Conservation (phyloP, 2,888 invertebrate genomes). For the Drosophila picticornis region DNA sequence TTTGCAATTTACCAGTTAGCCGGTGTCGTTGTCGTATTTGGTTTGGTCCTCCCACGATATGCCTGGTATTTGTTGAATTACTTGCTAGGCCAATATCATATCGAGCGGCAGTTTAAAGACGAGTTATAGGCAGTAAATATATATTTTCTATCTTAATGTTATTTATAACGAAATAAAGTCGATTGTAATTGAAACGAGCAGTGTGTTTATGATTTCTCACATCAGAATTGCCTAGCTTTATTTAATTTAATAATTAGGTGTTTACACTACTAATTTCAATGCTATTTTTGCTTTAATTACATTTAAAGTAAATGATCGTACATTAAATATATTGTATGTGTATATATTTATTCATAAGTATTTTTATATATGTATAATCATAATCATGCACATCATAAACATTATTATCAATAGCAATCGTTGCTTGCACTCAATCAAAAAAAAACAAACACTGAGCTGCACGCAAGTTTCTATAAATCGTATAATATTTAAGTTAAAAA, state of each 20-base stretch:
- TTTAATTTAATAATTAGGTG: slow-evolving; percentile 71
- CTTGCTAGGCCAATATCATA: slow-evolving; percentile 46
- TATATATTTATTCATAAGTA: slow-evolving; percentile 44
- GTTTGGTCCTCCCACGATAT: slow-evolving; percentile 56
- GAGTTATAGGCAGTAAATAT: slow-evolving; percentile 45
- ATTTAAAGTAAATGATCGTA: slow-evolving; percentile 72
- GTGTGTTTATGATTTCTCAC: slow-evolving; percentile 52
- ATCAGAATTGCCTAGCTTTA: slow-evolving; percentile 74
- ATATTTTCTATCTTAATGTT: slow-evolving; percentile 19
- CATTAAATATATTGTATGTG: slow-evolving; percentile 47
- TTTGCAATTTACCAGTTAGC: slow-evolving; percentile 31
- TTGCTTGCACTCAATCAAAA: slow-evolving; percentile 48
- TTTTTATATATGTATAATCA: slow-evolving; percentile 38
- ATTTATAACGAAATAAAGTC: slow-evolving; percentile 9
- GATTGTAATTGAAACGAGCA: slow-evolving; percentile 33
- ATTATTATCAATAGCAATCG: slow-evolving; percentile 72
- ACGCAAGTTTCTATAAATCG: slow-evolving; percentile 17
- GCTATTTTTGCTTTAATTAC: slow-evolving; percentile 66
- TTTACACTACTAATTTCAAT: slow-evolving; percentile 79
- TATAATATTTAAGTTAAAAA: slow-evolving; percentile 30
- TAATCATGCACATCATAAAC: slow-evolving; percentile 53
- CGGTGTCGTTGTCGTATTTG: slow-evolving; percentile 42
- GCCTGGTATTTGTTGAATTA: slow-evolving; percentile 57
- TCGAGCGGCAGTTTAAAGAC: slow-evolving; percentile 49
- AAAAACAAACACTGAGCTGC: slow-evolving; percentile 37